phyloP scores from a whole-genome alignment of 2,888 invertebrate species.

The Saturnia pavonia region DNA sequence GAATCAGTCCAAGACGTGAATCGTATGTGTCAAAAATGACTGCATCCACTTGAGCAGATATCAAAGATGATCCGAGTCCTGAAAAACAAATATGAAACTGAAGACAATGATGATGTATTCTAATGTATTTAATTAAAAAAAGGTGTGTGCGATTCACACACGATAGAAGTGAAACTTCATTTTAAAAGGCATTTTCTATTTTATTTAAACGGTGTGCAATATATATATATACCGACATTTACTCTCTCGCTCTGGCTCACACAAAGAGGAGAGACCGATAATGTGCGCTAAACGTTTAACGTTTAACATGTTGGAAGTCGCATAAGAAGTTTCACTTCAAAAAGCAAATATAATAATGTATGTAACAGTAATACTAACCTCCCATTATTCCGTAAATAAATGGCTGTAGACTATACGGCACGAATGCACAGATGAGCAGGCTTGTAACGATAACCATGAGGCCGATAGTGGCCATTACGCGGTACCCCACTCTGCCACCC shows the following conservation, averaged over 20 bases:
- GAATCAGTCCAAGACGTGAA: conserved; percentile 58
- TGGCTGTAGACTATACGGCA: conserved; percentile 57
- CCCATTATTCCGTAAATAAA: conserved; percentile 64
- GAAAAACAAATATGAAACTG: conserved; percentile 30
- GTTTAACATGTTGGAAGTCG: too few species aligned
- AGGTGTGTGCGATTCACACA: too few species aligned
- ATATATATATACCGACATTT: too few species aligned
- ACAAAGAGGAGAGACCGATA: too few species aligned
- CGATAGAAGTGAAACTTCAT: too few species aligned
- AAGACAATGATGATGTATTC: not conserved
- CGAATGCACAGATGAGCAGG: conserved; percentile 57
- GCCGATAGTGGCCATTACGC: conserved; percentile 65
- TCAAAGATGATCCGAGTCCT: conserved; percentile 72
- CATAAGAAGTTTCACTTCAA: too few species aligned
- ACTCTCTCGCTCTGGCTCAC: too few species aligned
- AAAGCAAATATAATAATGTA: not conserved
- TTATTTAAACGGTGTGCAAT: too few species aligned
- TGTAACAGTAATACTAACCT: conserved; percentile 43
- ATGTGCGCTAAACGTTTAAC: too few species aligned
- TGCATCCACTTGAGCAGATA: conserved; percentile 75
- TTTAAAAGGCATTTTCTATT: too few species aligned
- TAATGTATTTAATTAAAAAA: conserved; percentile 1
- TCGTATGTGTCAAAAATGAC: conserved; percentile 76
- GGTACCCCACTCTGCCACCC: conserved; percentile 66
- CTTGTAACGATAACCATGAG: conserved; percentile 54